A percentile compares a stretch with the other conserved stretches of the same genome.
Conservation (phyloP, 2,113 vertebrate genomes). For the Calyptommatus sinebrachiatus region DNA sequence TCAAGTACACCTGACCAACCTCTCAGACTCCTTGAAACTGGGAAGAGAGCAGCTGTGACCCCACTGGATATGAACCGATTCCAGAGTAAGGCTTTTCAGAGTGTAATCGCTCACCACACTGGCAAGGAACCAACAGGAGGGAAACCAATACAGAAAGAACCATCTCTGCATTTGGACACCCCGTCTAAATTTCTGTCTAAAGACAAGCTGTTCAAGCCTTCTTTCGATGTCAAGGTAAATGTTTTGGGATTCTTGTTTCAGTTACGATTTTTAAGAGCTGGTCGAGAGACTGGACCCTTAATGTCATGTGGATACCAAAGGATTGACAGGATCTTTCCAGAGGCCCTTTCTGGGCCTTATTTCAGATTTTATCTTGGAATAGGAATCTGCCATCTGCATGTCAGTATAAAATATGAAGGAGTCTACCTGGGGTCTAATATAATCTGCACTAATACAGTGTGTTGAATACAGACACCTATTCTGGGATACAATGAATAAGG, state of each 20-base stretch:
- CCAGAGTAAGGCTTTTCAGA: slow-evolving; percentile 87
- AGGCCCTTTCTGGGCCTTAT: no score
- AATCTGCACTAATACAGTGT: no score
- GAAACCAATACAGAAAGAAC: slow-evolving; percentile 73
- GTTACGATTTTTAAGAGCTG: not conserved
- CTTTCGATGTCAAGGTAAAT: slow-evolving; percentile 89
- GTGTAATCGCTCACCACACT: slow-evolving; percentile 75
- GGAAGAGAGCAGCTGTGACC: slow-evolving; percentile 76
- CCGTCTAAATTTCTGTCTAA: slow-evolving; percentile 92
- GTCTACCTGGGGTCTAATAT: no score
- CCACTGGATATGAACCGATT: slow-evolving; percentile 89
- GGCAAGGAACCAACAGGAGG: slow-evolving; percentile 44
- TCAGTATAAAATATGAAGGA: no score
- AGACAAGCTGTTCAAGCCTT: slow-evolving; percentile 90
- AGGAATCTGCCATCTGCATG: no score
- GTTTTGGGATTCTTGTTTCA: slow-evolving; percentile 1
- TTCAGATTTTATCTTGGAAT: no score
- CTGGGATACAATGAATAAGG: no score
- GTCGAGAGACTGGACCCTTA: not conserved
- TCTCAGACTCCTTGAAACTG: slow-evolving; percentile 49
- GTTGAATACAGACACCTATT: no score
- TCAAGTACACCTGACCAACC: slow-evolving; percentile 47
- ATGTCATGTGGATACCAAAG: no score
- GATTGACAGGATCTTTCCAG: no score
- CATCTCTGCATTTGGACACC: slow-evolving; percentile 85